A percentile compares a stretch with the other conserved stretches of the same genome.
phyloP scores from a whole-genome alignment of 2,113 vertebrate genomes.

The Uropsilus gracilis region DNA sequence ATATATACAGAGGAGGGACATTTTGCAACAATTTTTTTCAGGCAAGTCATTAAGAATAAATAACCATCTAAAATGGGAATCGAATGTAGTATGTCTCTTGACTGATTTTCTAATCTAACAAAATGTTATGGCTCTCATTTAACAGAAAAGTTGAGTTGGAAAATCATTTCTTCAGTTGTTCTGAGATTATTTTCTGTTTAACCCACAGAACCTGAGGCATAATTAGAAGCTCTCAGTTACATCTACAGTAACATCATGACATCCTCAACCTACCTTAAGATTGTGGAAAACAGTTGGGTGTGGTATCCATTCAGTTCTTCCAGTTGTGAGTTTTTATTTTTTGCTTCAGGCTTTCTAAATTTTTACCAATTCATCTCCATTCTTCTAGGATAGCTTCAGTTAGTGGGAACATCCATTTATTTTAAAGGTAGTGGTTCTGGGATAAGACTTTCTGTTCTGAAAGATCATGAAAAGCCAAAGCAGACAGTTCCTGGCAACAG shows the following conservation, averaged over 20 bases:
- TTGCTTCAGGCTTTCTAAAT: constrained; percentile 64
- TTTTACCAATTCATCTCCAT: constrained; percentile 55
- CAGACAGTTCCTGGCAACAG: neutral
- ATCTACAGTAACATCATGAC: constrained; percentile 52
- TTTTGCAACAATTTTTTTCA: neutral
- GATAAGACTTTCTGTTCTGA: neutral
- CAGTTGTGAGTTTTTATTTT: constrained; percentile 69
- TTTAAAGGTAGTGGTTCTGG: constrained; percentile 36
- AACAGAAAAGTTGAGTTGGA: constrained; percentile 39
- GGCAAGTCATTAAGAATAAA: neutral
- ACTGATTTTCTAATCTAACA: constrained; percentile 37
- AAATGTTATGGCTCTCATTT: constrained; percentile 11
- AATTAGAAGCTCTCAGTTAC: neutral
- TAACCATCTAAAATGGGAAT: neutral
- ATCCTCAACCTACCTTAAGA: constrained; percentile 33
- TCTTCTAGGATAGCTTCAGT: constrained; percentile 40
- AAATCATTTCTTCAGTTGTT: constrained; percentile 74
- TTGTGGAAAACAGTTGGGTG: constrained; percentile 52
- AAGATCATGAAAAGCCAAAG: neutral
- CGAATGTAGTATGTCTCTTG: neutral
- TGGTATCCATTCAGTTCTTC: constrained; percentile 55
- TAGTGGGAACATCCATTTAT: constrained; percentile 52
- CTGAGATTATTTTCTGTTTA: constrained; percentile 9
- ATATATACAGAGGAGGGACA: neutral
- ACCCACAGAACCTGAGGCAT: constrained; percentile 50